A percentile compares a stretch with the other conserved stretches of the same genome.
Evolutionary conservation across 1,140 invertebrate genomes (phyloP).

Genomic region (Adelges cooleyi): DNA sequence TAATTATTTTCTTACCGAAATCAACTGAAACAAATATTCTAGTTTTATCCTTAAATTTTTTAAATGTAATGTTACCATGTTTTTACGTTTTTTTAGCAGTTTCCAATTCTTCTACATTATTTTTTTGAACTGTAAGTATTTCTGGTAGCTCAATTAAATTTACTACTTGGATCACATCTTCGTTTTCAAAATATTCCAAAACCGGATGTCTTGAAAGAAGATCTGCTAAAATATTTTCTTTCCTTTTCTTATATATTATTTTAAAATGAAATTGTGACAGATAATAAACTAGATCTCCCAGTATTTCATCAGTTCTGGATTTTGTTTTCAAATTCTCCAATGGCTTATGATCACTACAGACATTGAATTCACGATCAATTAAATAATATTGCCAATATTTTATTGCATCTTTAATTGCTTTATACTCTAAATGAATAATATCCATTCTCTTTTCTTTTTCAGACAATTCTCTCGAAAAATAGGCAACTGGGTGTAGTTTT

Average conservation of each 20-base stretch:
- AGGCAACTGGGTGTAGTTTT: constrained; percentile 33
- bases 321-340: constrained; percentile 30
- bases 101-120: neutral
- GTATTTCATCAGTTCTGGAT: constrained; percentile 29
- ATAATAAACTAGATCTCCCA: constrained; percentile 26
- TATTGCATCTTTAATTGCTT: constrained; percentile 32
- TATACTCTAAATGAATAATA: constrained; percentile 35
- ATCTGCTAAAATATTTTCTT: constrained; percentile 28
- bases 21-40: neutral
- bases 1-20: neutral
- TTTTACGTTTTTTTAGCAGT: neutral
- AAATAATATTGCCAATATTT: constrained; percentile 32
- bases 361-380: constrained; percentile 28
- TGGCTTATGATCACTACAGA: constrained; percentile 31
- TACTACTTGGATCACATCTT: neutral
- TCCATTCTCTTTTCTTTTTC: constrained; percentile 36
- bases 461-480: constrained; percentile 36
- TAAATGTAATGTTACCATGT: neutral
- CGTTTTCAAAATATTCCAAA: constrained; percentile 14
- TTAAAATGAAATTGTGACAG: constrained; percentile 30
- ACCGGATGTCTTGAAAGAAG: constrained; percentile 9
- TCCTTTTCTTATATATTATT: constrained; percentile 24
- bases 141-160: constrained; percentile 9
- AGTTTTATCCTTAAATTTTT: neutral
- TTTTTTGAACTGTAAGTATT: neutral